Evolutionary conservation across 2,113 vertebrate species (phyloP), one percentile per base, ranked within the genome.

Genomic region (Scytalopus superciliaris): DNA sequence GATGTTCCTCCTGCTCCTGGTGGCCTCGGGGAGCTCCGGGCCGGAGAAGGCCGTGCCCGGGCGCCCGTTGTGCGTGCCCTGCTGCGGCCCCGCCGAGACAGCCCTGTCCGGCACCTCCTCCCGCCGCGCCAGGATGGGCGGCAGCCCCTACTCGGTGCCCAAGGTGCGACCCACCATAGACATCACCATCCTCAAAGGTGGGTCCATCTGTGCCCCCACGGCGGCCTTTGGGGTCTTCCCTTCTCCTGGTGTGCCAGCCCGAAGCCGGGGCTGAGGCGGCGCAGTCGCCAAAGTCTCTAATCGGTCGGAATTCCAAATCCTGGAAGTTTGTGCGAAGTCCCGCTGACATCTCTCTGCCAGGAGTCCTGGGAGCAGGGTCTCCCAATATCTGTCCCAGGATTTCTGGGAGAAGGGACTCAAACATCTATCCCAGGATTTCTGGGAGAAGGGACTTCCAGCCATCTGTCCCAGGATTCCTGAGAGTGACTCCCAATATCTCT

Each of bases 171-270:
- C 98, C 39, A 97, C 97, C 44, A 98, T 99, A 37, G 97, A 99
- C 94, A 98, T 99, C 97, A 98, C 98, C 69, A 98, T 99, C 95
- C 98, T 99, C 83, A 99, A 98, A 98, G 98, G 98, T 98, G 97
- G 97, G 98, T 56, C 82, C 67, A 82, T 78, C 19, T 16, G 22
- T 16, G 19, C 7, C 24, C 21, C 49, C 12, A 11, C 4, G 9
- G 35, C 19, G 4, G 11, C 52, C 18, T 55, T 42, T n/a, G n/a
- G n/a, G 8, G 2, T 15, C n/a, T 40, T 6, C 22, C 25, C 25
- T 6, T 42, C 5, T 59, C 15, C 12, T 2, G 9, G 10, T 21
- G 31, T 14, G 53, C 33, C 53, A 31, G 6, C 55, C 31, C 19
- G 19, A 44, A 44, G 8, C 44, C 42, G 13, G 44, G 44, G 17